These are phyloP conservation scores for Drosophila paranaensis DNA, from an alignment of 2,888 invertebrate species.

Conservation along the genomic window DNA sequence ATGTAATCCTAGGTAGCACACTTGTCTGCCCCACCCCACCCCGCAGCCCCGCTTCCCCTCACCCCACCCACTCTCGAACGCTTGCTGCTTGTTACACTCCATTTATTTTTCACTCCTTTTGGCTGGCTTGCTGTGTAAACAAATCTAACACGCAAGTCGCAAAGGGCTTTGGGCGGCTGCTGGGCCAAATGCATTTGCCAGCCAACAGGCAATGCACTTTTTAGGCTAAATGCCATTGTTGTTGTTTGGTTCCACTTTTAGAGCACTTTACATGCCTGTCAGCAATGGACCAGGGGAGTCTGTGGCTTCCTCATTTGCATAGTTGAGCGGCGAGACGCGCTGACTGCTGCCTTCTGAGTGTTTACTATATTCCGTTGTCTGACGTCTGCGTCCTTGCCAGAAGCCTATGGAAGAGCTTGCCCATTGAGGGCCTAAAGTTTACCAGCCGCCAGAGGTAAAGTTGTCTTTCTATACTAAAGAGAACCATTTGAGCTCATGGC, in stretches of 20 bases:
- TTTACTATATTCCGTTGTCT: slow-evolving; percentile 36
- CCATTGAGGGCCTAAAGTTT: slow-evolving; percentile 34
- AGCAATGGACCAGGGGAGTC: slow-evolving; percentile 16
- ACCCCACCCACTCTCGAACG: neutral
- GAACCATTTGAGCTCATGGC: slow-evolving; percentile 18
- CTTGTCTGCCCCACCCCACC: neutral
- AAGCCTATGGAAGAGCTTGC: slow-evolving; percentile 71
- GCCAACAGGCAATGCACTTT: slow-evolving; percentile 52
- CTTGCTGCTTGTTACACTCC: slow-evolving; percentile 65
- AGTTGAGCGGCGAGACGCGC: slow-evolving; percentile 56
- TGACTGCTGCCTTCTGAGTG: slow-evolving; percentile 32
- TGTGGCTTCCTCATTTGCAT: slow-evolving; percentile 66
- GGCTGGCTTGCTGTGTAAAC: slow-evolving; percentile 53
- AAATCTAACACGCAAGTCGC: slow-evolving; percentile 59
- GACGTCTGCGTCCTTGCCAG: slow-evolving; percentile 21
- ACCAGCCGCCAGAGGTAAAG: slow-evolving; percentile 16
- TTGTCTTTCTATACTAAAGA: slow-evolving; percentile 38
- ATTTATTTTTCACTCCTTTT: slow-evolving; percentile 79
- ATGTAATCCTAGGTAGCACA: slow-evolving; percentile 65
- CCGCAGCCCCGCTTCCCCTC: neutral
- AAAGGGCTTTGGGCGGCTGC: slow-evolving; percentile 30
- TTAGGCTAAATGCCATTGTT: slow-evolving; percentile 54
- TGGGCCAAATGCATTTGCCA: slow-evolving; percentile 44
- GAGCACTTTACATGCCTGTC: slow-evolving; percentile 59
- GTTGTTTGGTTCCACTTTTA: slow-evolving; percentile 45